Conservation (phyloP, 2,113 vertebrate species). For the Polyodon spathula region DNA sequence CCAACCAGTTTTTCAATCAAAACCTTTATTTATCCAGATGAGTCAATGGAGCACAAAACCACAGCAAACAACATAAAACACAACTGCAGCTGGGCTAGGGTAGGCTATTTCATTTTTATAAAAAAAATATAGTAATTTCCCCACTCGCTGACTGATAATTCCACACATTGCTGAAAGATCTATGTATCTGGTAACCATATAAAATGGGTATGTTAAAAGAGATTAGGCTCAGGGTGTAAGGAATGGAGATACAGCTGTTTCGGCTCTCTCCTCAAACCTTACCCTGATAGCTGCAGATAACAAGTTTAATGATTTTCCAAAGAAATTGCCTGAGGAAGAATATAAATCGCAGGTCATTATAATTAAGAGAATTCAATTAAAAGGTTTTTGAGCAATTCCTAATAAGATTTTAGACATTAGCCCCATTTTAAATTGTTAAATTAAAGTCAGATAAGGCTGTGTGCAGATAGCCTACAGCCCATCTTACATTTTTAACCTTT, state of each 20-base stretch:
- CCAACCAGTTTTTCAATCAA: too few relatives aligned
- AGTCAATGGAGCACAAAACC: too few relatives aligned
- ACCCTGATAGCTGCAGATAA: conserved; percentile 41
- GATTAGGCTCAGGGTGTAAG: conserved; percentile 31
- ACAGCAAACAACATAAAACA: too few relatives aligned
- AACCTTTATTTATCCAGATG: too few relatives aligned
- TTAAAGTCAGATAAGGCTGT: conserved; percentile 46
- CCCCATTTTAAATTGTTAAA: conserved; percentile 41
- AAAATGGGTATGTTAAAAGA: conserved; percentile 24
- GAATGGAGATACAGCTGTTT: conserved; percentile 27
- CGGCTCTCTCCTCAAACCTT: conserved; percentile 25
- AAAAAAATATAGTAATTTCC: too few relatives aligned
- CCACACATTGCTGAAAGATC: too few relatives aligned
- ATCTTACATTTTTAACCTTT: too few relatives aligned
- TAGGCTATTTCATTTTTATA: too few relatives aligned
- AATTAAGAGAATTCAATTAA: conserved; percentile 59
- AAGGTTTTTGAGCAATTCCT: conserved; percentile 42
- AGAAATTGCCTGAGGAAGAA: conserved; percentile 52
- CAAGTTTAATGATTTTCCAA: conserved; percentile 54
- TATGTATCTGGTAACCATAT: too few relatives aligned
- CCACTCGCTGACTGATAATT: too few relatives aligned
- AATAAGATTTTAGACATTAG: conserved; percentile 40
- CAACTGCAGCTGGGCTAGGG: too few relatives aligned
- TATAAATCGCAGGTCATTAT: conserved; percentile 55
- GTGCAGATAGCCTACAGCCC: conserved; percentile 1